A percentile compares a stretch with the other conserved stretches of the same genome.
Evolutionary conservation across 2,888 invertebrate species (phyloP).

Genomic region (Ophion obscuratus): DNA sequence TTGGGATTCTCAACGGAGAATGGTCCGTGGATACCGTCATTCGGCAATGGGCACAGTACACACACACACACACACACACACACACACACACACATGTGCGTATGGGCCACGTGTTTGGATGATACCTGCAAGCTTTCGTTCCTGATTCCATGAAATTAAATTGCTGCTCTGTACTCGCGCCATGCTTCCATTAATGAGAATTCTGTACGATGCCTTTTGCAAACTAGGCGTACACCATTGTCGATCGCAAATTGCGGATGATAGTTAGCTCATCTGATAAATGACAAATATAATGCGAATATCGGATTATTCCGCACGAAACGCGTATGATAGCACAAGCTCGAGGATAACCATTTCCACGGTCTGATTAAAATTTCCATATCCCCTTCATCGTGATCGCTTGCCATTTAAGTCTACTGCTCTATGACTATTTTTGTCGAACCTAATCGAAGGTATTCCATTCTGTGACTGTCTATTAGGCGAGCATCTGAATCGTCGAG

Average conservation of each 20-base stretch:
- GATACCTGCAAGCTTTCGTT: slow-evolving; percentile 21
- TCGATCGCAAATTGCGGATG: background rate
- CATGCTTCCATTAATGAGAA: slow-evolving; percentile 30
- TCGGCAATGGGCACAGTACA: slow-evolving; percentile 3
- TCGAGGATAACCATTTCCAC: too few relatives aligned
- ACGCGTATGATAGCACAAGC: too few relatives aligned
- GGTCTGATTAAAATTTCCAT: too few relatives aligned
- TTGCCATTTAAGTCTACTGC: too few relatives aligned
- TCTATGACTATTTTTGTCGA: too few relatives aligned
- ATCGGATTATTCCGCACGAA: too few relatives aligned
- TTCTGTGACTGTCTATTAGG: too few relatives aligned
- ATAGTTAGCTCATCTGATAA: too few relatives aligned
- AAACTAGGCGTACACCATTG: background rate
- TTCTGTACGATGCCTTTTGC: slow-evolving; percentile 12
- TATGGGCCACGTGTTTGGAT: slow-evolving; percentile 10
- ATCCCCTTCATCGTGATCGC: too few relatives aligned
- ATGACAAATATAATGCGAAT: too few relatives aligned
- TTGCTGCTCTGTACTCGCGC: slow-evolving; percentile 19
- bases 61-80: background rate
- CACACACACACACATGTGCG: background rate
- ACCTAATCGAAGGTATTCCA: too few relatives aligned
- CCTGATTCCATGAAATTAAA: slow-evolving; percentile 53
- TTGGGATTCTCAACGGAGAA: slow-evolving; percentile 35
- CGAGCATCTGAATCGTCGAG: too few relatives aligned
- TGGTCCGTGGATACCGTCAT: slow-evolving; percentile 20